Conservation (phyloP, 2,888 invertebrate genomes). For the Balanococcus diminutus region DNA sequence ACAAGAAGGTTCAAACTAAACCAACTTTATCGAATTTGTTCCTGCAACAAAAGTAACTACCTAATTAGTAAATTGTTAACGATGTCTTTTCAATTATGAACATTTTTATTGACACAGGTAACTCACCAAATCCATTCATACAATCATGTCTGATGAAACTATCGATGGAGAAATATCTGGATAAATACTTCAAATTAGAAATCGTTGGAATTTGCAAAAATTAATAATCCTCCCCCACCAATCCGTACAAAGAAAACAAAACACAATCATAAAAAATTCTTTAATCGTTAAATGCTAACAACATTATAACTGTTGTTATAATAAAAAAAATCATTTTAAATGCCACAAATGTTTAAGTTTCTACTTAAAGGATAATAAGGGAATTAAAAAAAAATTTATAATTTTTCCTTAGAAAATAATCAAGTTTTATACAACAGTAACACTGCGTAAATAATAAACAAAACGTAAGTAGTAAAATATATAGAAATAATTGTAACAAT, state of each 20-base stretch:
- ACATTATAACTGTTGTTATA: slow-evolving; percentile 54
- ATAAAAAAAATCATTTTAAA: slow-evolving; percentile 54
- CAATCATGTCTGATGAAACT: too few relatives aligned
- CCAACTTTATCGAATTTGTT: too few relatives aligned
- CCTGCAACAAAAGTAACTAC: too few relatives aligned
- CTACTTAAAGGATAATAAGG: slow-evolving; percentile 50
- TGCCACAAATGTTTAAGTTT: slow-evolving; percentile 48
- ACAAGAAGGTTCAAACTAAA: too few relatives aligned
- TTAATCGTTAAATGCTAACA: slow-evolving; percentile 54
- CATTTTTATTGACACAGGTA: too few relatives aligned
- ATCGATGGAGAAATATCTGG: too few relatives aligned
- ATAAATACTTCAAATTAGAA: too few relatives aligned
- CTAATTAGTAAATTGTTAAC: too few relatives aligned
- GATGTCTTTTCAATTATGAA: too few relatives aligned
- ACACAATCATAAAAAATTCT: slow-evolving; percentile 38
- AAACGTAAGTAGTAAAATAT: slow-evolving; percentile 42
- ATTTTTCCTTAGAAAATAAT: slow-evolving; percentile 51
- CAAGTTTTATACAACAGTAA: slow-evolving; percentile 54
- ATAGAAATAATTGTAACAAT: slow-evolving; percentile 51
- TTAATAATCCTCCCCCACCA: too few relatives aligned
- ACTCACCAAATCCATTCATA: too few relatives aligned
- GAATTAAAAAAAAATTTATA: slow-evolving; percentile 49
- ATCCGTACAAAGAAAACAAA: background rate
- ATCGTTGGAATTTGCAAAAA: too few relatives aligned
- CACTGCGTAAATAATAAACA: slow-evolving; percentile 52